These are phyloP conservation scores for Saccostrea echinata DNA, from an alignment of 1,140 invertebrate species.

Conservation along the genomic window DNA sequence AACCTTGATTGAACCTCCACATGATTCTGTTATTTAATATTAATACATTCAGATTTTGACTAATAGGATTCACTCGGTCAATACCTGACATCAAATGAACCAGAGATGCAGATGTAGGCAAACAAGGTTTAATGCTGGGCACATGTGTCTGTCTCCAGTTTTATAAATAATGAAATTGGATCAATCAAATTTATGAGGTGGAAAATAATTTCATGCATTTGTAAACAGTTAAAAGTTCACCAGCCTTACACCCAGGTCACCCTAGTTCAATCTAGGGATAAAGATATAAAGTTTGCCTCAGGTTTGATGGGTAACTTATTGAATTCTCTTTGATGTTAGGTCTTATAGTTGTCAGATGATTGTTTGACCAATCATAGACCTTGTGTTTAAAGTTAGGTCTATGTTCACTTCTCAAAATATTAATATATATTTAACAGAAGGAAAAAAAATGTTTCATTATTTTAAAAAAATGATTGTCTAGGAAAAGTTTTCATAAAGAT, in stretches of 20 bases:
- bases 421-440: neutral
- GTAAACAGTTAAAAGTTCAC: neutral
- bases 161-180: neutral
- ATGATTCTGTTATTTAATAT: neutral
- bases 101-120: neutral
- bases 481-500: too few species aligned
- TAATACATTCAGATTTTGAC: neutral
- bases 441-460: neutral
- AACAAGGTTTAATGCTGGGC: neutral
- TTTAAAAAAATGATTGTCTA: too few species aligned
- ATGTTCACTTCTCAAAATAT: neutral
- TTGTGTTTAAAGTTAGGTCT: neutral
- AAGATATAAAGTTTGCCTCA: neutral
- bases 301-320: neutral
- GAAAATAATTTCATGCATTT: constrained; percentile 9
- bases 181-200: neutral
- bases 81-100: neutral
- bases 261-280: neutral
- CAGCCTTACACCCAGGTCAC: neutral
- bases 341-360: neutral
- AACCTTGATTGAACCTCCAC: neutral
- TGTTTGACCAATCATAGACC: neutral
- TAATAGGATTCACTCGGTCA: neutral
- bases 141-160: neutral
- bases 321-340: constrained; percentile 30